phyloP scores from a whole-genome alignment of 1,140 invertebrate species.

The Ips typographus region DNA sequence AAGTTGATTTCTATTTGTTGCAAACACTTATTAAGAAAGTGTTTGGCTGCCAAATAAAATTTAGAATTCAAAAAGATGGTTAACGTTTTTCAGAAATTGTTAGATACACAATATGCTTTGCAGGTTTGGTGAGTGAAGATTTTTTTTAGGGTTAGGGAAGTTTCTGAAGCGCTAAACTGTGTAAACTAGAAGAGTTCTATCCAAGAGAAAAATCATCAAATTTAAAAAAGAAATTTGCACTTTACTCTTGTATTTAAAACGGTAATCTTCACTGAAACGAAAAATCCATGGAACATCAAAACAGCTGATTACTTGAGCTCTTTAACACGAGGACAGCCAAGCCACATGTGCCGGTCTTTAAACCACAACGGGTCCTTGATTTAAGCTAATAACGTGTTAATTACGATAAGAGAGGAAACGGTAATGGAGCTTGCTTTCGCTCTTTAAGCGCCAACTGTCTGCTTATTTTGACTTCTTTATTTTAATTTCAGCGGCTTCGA shows the following conservation, averaged over 20 bases:
- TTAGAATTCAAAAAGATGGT: no score
- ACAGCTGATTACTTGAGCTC: not conserved
- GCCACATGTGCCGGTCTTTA: constrained; percentile 19
- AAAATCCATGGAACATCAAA: no score
- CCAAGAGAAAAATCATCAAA: no score
- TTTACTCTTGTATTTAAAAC: not conserved
- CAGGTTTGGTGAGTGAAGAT: no score
- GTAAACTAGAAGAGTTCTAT: no score
- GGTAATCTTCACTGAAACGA: not conserved
- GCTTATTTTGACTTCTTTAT: constrained; percentile 7
- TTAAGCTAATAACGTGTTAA: constrained; percentile 34
- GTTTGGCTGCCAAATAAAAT: no score
- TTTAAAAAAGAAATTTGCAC: not conserved
- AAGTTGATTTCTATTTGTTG: no score
- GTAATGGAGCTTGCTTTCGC: constrained; percentile 29
- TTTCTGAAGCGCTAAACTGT: no score
- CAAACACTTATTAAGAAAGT: no score
- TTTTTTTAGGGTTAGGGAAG: no score
- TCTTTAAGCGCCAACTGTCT: constrained; percentile 1
- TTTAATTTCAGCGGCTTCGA: not conserved
- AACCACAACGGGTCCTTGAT: constrained; percentile 25
- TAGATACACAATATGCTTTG: no score
- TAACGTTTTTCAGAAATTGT: no score
- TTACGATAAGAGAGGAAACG: constrained; percentile 34
- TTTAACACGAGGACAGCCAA: not conserved